These are phyloP conservation scores for Phthorimaea operculella DNA, from an alignment of 1,140 invertebrate species.

Conservation along the genomic window DNA sequence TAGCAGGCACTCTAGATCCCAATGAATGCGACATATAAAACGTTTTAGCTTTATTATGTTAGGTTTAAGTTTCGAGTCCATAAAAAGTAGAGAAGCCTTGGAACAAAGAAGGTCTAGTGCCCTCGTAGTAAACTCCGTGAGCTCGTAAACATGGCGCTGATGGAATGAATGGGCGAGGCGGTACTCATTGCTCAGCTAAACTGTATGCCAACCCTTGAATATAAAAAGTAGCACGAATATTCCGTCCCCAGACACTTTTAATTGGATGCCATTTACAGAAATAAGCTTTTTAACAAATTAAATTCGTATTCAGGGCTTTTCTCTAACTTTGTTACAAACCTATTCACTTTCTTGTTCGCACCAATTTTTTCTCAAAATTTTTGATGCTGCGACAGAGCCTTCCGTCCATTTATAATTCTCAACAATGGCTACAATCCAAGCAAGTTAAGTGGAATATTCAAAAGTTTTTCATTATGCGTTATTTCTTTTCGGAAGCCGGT, in stretches of 20 bases:
- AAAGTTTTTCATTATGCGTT: conserved; percentile 31
- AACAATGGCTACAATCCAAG: conserved; percentile 34
- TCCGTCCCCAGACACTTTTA: conserved; percentile 35
- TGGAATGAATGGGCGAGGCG: conserved; percentile 37
- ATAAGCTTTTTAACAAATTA: neutral
- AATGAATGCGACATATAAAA: neutral
- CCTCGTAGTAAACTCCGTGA: conserved; percentile 38
- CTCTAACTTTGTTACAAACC: neutral
- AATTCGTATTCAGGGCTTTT: neutral
- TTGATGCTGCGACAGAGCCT: neutral
- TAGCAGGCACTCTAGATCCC: neutral
- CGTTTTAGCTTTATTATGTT: conserved; percentile 24
- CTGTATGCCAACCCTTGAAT: conserved; percentile 25
- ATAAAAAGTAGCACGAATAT: conserved; percentile 22
- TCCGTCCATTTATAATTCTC: neutral
- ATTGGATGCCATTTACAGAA: conserved; percentile 28
- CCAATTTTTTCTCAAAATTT: neutral
- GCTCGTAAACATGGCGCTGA: conserved; percentile 43
- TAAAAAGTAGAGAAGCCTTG: conserved; percentile 25
- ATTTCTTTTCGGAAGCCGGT: conserved; percentile 21
- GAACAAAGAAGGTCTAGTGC: conserved; percentile 41
- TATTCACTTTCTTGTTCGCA: neutral
- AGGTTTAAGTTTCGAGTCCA: conserved; percentile 34
- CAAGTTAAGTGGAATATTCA: conserved; percentile 34
- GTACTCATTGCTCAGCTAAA: conserved; percentile 16